Conservation (phyloP, 2,888 invertebrate species). For the Dastarcus helophoroides region DNA sequence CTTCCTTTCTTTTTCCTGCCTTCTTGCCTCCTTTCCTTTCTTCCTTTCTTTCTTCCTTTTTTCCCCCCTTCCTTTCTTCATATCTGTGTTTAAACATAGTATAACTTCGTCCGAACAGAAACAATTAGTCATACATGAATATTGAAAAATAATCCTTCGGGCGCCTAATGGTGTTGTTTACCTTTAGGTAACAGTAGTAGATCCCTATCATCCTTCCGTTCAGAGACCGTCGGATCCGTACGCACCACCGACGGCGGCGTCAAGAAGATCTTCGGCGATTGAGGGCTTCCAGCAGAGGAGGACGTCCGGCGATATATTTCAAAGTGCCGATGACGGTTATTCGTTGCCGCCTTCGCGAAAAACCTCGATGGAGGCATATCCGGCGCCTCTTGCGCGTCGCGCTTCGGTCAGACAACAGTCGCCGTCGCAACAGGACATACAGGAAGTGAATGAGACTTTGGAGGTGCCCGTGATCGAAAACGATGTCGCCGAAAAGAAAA, state of each 20-base stretch:
- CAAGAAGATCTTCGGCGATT: conserved; percentile 14
- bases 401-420: conserved; percentile 22
- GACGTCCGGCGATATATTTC: conserved; percentile 17
- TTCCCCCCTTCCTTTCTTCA: too few species aligned
- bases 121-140: too few species aligned
- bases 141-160: too few species aligned
- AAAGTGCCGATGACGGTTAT: conserved; percentile 22
- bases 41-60: too few species aligned
- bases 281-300: conserved; percentile 10
- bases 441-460: conserved; percentile 10
- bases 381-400: conserved; percentile 17
- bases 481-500: conserved; percentile 31
- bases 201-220: conserved; percentile 40
- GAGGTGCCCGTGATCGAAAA: conserved; percentile 17
- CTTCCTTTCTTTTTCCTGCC: too few species aligned
- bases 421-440: conserved; percentile 18
- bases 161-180: too few species aligned
- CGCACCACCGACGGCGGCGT: conserved; percentile 8
- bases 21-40: too few species aligned
- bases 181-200: conserved; percentile 45
- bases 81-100: too few species aligned
- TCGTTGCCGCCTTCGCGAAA: conserved; percentile 19
- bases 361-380: conserved; percentile 19
- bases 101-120: too few species aligned
- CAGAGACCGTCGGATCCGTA: conserved; percentile 26